phyloP scores from a whole-genome alignment of 2,113 vertebrate species.

The Delphinapterus leucas region DNA sequence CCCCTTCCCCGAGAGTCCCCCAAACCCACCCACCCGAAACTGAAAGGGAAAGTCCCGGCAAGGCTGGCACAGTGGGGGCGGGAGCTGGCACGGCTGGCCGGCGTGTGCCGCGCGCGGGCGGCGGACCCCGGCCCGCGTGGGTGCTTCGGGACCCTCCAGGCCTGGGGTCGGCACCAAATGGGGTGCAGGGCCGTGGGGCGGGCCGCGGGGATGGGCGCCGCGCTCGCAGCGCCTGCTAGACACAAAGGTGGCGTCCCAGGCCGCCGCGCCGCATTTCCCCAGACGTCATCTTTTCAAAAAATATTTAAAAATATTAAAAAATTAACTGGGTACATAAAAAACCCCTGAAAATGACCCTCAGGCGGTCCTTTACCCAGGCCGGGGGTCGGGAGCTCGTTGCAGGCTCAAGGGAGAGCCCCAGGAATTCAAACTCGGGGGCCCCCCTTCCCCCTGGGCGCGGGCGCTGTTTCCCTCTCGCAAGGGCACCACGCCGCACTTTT shows the following conservation, averaged over 20 bases:
- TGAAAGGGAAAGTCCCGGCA: slow-evolving; percentile 74
- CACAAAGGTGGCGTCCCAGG: slow-evolving; percentile 94
- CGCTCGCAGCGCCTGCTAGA: slow-evolving; percentile 78
- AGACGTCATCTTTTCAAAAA: slow-evolving; percentile 99
- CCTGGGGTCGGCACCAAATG: not conserved
- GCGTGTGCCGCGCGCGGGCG: not conserved
- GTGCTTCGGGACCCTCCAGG: not conserved
- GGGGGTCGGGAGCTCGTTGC: not conserved
- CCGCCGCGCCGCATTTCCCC: slow-evolving; percentile 88
- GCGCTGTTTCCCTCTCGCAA: slow-evolving; percentile 53
- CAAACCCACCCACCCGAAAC: slow-evolving; percentile 61
- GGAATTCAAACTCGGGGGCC: slow-evolving; percentile 74
- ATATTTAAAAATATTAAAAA: slow-evolving; percentile 96
- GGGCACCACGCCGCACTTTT: slow-evolving; percentile 62
- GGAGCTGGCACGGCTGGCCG: not conserved
- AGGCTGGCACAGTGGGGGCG: not conserved
- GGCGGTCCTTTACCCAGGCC: slow-evolving; percentile 72
- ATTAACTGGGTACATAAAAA: slow-evolving; percentile 78
- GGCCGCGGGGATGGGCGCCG: slow-evolving; percentile 63
- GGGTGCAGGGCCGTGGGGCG: slow-evolving; percentile 40
- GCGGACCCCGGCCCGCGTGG: not conserved
- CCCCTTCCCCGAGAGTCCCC: not conserved
- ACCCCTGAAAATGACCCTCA: slow-evolving; percentile 80
- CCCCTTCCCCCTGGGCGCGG: slow-evolving; percentile 60
- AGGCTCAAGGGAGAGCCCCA: slow-evolving; percentile 49